Evolutionary conservation across 2,888 invertebrate species (phyloP).

Genomic region (Drosophila peninsularis): DNA sequence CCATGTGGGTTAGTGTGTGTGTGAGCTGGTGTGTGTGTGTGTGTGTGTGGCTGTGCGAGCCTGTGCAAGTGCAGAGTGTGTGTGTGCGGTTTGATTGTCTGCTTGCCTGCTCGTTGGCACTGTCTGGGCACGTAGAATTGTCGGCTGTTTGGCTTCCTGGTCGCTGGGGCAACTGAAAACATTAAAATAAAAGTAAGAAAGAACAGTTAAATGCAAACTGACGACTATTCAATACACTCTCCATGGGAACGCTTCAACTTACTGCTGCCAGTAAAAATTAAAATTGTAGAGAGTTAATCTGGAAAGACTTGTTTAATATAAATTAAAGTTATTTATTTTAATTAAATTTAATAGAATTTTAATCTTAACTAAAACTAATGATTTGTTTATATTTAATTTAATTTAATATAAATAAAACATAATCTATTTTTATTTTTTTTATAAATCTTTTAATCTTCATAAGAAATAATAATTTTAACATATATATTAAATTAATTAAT

Average conservation of each 20-base stretch:
- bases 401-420: too few relatives aligned
- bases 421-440: too few relatives aligned
- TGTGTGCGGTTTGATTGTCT: slow-evolving; percentile 56
- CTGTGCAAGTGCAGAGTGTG: slow-evolving; percentile 14
- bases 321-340: too few relatives aligned
- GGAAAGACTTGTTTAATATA: too few relatives aligned
- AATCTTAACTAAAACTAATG: too few relatives aligned
- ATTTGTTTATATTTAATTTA: too few relatives aligned
- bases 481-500: too few relatives aligned
- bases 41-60: slow-evolving; percentile 17
- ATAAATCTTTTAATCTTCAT: too few relatives aligned
- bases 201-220: not conserved
- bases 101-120: slow-evolving; percentile 22
- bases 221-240: slow-evolving; percentile 12
- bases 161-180: slow-evolving; percentile 37
- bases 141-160: slow-evolving; percentile 59
- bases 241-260: not conserved
- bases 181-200: slow-evolving; percentile 18
- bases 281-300: too few relatives aligned
- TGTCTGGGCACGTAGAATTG: slow-evolving; percentile 66
- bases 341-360: too few relatives aligned
- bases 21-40: slow-evolving; percentile 13
- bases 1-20: slow-evolving; percentile 9
- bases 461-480: too few relatives aligned
- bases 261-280: too few relatives aligned